Base-by-base conservation (phyloP, 2,113 vertebrate genomes). In the Macquaria australasica region DNA sequence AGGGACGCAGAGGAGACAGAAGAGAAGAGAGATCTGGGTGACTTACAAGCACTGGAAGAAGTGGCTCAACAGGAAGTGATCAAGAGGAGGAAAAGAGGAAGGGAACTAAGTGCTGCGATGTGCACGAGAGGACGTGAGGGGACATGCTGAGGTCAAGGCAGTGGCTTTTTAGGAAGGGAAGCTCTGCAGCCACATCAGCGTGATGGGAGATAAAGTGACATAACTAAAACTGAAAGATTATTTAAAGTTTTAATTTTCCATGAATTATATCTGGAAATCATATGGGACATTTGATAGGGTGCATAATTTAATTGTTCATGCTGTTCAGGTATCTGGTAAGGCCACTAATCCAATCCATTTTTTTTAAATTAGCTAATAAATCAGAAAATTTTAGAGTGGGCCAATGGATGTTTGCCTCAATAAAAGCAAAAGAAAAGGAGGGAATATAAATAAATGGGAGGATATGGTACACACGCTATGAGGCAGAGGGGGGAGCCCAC, bases 401-500 rank as follows among this genome's bases (percentile, higher is more conserved):
- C 74, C 79, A 76, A 63, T 45, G 8, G 45, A 12, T 25, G 0
- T 37, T 77, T 81, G 66, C 58, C 64, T 84, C 63, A 60, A 66
- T 80, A 74, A 74, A 88, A 86, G 60, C 16, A 78, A 85, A 88
- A 70, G 77, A 81, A 84, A 81, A 87, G 62, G 56, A 56, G 73
- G 67, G 60, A 85, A 87, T 83, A 75, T 82, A 82, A 81, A 84
- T 45, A 86, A 86, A 88, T 85, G 91, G 92, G 89, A 92, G 92
- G 93, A 80, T 94, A 92, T 87, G 84, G 93, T 95, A 95, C 92
- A 95, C 94, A 95, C 93, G 94, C 95, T 94, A 94, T 92, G 92
- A 94, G 94, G 94, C 91, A 95, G 94, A 96, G 95, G 94, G 95
- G 94, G 94, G 94, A 95, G 95, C 95, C 95, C 95, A 96, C 98